phyloP scores from a whole-genome alignment of 2,113 vertebrate genomes.

The Balaenoptera acutorostrata region DNA sequence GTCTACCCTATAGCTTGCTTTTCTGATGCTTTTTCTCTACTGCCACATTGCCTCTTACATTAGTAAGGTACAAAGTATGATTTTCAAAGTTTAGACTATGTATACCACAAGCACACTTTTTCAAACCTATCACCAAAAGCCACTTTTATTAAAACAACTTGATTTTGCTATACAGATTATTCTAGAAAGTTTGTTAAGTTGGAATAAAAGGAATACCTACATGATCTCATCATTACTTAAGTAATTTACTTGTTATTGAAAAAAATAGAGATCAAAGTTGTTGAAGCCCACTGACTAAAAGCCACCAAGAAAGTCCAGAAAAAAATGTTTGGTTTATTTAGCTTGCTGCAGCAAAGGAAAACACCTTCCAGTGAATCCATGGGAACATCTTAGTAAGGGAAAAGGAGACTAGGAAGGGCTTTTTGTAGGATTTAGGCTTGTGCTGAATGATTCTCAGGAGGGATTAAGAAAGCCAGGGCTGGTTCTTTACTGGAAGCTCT shows the following conservation, averaged over 20 bases:
- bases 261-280: background rate
- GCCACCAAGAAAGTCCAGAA: background rate
- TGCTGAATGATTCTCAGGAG: background rate
- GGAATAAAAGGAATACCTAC: background rate
- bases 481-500: background rate
- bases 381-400: rapidly evolving
- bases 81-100: background rate
- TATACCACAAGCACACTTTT: background rate
- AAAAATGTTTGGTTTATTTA: background rate
- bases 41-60: background rate
- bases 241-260: background rate
- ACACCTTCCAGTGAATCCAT: background rate
- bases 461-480: background rate
- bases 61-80: background rate
- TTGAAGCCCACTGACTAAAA: background rate
- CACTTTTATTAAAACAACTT: background rate
- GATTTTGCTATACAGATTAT: background rate
- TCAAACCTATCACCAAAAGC: background rate
- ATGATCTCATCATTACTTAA: background rate
- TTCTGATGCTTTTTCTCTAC: background rate
- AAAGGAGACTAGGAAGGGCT: background rate
- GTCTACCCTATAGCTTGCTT: background rate
- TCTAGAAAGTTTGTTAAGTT: background rate
- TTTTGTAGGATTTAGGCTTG: background rate
- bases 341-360: background rate